A percentile compares a stretch with the other conserved stretches of the same genome.
These are phyloP conservation scores for Dryas iulia DNA, from an alignment of 1,140 invertebrate species.

Conservation along the genomic window DNA sequence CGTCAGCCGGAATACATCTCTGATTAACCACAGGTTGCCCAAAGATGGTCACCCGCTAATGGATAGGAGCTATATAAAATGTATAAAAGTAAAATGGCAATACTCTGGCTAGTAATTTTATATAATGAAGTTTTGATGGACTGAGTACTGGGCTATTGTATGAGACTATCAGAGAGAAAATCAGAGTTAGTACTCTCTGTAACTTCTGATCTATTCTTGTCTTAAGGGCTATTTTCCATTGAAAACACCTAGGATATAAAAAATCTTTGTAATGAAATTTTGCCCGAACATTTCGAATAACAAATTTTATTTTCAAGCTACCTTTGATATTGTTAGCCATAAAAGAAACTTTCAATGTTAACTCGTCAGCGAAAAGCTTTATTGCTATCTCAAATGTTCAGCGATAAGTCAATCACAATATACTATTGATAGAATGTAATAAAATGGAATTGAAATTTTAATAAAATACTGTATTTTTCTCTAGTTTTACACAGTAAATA, in stretches of 20 bases:
- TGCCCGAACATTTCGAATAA: neutral
- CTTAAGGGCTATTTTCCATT: neutral
- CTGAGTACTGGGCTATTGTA: no score
- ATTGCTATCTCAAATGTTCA: constrained; percentile 2
- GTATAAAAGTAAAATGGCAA: no score
- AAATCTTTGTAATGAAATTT: neutral
- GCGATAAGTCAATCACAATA: constrained; percentile 8
- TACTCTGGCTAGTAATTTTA: no score
- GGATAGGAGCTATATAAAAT: no score
- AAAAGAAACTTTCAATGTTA: constrained; percentile 11
- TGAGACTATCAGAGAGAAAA: no score
- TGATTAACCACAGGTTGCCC: no score
- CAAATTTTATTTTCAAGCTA: constrained; percentile 3
- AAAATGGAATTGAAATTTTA: neutral
- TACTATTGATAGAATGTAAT: neutral
- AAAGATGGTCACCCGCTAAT: no score
- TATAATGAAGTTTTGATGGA: no score
- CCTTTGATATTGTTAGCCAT: constrained; percentile 4
- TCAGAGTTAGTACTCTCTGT: neutral
- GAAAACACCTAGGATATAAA: neutral
- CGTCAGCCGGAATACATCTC: no score
- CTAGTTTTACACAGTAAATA: no score
- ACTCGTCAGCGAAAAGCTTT: constrained; percentile 12
- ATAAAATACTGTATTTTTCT: neutral
- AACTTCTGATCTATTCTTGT: neutral